These are phyloP conservation scores for Galerucella calmariensis DNA, from an alignment of 2,888 invertebrate genomes.

Conservation along the genomic window DNA sequence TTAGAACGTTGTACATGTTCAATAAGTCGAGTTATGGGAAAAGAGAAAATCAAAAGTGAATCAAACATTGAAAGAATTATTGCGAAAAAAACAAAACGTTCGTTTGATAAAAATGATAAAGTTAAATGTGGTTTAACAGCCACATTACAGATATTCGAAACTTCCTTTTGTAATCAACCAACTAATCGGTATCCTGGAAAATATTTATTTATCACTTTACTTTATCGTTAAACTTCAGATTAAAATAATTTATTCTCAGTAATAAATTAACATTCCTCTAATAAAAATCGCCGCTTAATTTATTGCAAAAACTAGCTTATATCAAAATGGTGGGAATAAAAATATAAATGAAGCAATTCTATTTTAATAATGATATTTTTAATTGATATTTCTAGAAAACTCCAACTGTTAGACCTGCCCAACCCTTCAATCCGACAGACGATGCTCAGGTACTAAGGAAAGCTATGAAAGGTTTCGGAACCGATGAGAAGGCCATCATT, in stretches of 20 bases:
- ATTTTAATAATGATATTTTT: neutral
- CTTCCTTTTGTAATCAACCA: neutral
- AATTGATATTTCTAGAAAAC: slow-evolving; percentile 69
- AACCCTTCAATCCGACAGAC: slow-evolving; percentile 80
- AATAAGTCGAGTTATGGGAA: no score
- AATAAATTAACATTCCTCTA: neutral
- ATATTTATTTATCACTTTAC: neutral
- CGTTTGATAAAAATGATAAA: neutral
- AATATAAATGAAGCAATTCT: neutral
- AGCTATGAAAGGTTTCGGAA: slow-evolving; percentile 94
- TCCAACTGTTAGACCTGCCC: slow-evolving; percentile 81
- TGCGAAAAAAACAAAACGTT: neutral
- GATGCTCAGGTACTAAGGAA: slow-evolving; percentile 86
- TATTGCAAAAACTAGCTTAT: neutral
- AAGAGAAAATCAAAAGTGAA: no score
- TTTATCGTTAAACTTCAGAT: neutral
- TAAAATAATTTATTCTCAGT: neutral
- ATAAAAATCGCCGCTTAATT: neutral
- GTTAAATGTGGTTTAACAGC: neutral
- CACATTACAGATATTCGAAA: neutral
- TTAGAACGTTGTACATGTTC: no score
- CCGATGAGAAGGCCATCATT: slow-evolving; percentile 90
- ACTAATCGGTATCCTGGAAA: neutral
- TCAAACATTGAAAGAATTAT: no score
- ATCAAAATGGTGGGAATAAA: neutral